phyloP scores from a whole-genome alignment of 2,797 vertebrate genomes.

The Octomys mimax region DNA sequence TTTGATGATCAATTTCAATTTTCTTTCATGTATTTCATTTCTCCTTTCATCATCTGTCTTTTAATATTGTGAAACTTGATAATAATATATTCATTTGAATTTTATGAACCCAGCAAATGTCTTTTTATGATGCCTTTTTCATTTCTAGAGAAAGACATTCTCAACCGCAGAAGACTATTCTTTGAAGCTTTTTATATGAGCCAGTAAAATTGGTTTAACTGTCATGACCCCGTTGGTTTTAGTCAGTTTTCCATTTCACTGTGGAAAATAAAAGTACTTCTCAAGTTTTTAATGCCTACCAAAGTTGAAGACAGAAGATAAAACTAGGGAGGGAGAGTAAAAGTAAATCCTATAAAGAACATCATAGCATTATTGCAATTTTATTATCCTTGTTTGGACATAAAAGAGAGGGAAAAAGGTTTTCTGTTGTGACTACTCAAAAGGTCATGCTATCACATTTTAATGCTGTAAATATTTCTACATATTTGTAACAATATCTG shows the following conservation, averaged over 20 bases:
- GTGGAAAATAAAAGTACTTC: conserved; percentile 62
- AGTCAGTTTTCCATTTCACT: conserved; percentile 64
- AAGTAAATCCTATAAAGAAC: conserved; percentile 17
- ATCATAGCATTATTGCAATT: neutral
- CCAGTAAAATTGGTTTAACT: conserved; percentile 72
- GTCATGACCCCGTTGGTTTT: conserved; percentile 66
- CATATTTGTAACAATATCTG: neutral
- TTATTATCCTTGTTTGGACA: neutral
- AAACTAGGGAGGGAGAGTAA: neutral
- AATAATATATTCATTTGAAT: conserved; percentile 83
- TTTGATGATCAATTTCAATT: conserved; percentile 78
- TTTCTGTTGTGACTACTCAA: conserved; percentile 12
- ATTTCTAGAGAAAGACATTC: conserved; percentile 71
- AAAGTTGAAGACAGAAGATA: conserved; percentile 46
- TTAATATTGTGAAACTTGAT: conserved; percentile 77
- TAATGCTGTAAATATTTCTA: conserved; percentile 14
- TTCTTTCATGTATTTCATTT: conserved; percentile 73
- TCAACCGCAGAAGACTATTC: conserved; percentile 64
- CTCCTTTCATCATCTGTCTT: conserved; percentile 75
- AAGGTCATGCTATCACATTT: neutral
- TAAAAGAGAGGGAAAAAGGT: conserved; percentile 3
- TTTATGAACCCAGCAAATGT: conserved; percentile 81
- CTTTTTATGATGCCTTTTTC: conserved; percentile 79
- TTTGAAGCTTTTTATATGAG: conserved; percentile 73
- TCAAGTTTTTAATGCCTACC: conserved; percentile 70